Conservation (phyloP, 2,888 invertebrate species). For the Drosophila gaucha region DNA sequence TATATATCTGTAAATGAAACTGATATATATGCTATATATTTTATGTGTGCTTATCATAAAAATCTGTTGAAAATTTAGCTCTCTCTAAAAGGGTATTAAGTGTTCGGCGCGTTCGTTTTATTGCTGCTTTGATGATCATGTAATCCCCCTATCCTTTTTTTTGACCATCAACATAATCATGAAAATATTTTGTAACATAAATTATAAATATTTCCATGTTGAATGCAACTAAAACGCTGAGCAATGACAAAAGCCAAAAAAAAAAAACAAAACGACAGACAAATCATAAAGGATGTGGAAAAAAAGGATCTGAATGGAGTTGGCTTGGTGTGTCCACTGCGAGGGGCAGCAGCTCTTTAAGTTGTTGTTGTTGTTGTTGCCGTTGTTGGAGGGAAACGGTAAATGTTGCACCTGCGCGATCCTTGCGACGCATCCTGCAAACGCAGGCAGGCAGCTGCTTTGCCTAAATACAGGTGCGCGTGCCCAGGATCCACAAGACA, state of each 20-base stretch:
- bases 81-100: neutral
- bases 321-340: constrained; percentile 6
- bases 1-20: too few species aligned
- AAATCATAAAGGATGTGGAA: constrained; percentile 14
- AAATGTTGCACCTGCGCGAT: constrained; percentile 74
- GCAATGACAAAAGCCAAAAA: constrained; percentile 19
- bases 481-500: constrained; percentile 55
- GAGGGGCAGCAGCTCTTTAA: neutral
- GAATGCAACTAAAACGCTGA: constrained; percentile 16
- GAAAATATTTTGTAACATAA: constrained; percentile 73
- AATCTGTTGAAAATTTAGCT: too few species aligned
- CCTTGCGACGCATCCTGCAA: constrained; percentile 58
- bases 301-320: constrained; percentile 19
- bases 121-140: constrained; percentile 26
- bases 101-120: neutral
- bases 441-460: constrained; percentile 55
- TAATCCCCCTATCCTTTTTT: constrained; percentile 22
- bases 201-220: constrained; percentile 58
- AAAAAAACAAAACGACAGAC: neutral
- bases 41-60: too few species aligned
- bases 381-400: constrained; percentile 58
- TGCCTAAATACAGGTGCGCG: constrained; percentile 64
- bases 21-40: too few species aligned
- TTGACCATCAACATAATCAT: constrained; percentile 31
- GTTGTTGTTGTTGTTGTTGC: neutral